A percentile compares a stretch with the other conserved stretches of the same genome.
These are phyloP conservation scores for Ophion ellenae DNA, from an alignment of 2,888 invertebrate species.

Conservation along the genomic window DNA sequence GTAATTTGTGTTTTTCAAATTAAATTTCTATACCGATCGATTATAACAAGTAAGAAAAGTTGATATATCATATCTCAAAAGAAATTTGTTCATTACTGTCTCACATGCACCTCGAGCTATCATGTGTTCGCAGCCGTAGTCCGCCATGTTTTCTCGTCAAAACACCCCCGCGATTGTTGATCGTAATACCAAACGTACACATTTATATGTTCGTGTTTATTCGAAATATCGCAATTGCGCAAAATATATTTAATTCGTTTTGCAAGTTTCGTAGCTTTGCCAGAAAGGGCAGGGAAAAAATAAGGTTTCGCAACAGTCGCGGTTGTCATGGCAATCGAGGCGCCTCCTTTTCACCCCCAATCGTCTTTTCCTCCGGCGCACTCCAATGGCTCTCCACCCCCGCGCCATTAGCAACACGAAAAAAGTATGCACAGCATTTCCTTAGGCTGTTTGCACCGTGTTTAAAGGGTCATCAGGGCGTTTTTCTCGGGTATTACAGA, in stretches of 20 bases:
- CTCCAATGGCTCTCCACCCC: neutral
- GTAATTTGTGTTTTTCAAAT: neutral
- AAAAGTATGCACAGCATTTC: neutral
- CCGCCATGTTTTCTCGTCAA: constrained; percentile 26
- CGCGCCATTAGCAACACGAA: neutral
- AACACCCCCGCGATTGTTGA: neutral
- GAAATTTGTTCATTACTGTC: constrained; percentile 4
- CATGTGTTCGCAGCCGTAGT: constrained; percentile 30
- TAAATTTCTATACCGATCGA: neutral
- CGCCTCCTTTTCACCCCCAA: constrained; percentile 41
- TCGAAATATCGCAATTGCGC: neutral
- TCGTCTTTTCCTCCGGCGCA: constrained; percentile 40
- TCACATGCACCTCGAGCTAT: constrained; percentile 21
- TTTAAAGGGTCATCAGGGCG: neutral
- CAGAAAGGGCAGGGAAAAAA: neutral
- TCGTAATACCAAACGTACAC: neutral
- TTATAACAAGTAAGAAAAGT: neutral
- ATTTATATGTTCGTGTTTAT: neutral
- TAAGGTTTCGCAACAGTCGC: neutral
- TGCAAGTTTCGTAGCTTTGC: neutral
- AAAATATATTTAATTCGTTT: neutral
- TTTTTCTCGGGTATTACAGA: neutral
- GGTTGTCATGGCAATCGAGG: constrained; percentile 58
- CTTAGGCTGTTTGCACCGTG: neutral
- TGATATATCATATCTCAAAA: neutral